These are phyloP conservation scores for Selene dorsalis DNA, from an alignment of 2,797 vertebrate species.

Conservation along the genomic window DNA sequence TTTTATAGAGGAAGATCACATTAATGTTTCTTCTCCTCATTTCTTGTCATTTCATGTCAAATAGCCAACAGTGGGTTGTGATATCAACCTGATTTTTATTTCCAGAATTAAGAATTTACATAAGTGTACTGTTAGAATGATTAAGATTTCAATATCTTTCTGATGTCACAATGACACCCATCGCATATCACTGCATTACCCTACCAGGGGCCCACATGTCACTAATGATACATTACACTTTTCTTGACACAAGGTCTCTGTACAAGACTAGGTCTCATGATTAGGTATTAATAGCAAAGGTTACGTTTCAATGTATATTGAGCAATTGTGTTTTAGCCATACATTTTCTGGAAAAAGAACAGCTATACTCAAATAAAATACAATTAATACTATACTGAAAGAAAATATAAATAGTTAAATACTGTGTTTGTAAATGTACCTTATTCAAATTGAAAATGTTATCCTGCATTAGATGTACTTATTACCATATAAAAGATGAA, in stretches of 20 bases:
- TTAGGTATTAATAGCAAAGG: neutral
- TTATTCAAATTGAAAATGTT: neutral
- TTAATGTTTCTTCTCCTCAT: neutral
- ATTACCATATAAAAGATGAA: neutral
- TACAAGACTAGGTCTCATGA: no score
- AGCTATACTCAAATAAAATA: neutral
- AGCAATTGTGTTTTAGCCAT: neutral
- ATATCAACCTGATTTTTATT: no score
- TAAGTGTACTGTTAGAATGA: neutral
- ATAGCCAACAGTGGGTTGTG: no score
- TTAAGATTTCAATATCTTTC: neutral
- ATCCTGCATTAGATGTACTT: no score
- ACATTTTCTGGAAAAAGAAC: no score
- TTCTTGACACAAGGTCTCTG: neutral
- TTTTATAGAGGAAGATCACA: constrained; percentile 14
- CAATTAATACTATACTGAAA: neutral
- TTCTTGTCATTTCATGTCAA: constrained; percentile 1
- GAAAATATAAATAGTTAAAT: neutral
- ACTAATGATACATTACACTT: neutral
- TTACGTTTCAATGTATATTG: neutral
- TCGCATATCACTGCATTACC: neutral
- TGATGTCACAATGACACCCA: neutral
- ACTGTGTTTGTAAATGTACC: neutral
- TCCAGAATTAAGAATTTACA: neutral
- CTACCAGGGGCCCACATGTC: neutral